A percentile compares a stretch with the other conserved stretches of the same genome.
Conservation (phyloP, 2,888 invertebrate species). For the Watsonalla cultraria region DNA sequence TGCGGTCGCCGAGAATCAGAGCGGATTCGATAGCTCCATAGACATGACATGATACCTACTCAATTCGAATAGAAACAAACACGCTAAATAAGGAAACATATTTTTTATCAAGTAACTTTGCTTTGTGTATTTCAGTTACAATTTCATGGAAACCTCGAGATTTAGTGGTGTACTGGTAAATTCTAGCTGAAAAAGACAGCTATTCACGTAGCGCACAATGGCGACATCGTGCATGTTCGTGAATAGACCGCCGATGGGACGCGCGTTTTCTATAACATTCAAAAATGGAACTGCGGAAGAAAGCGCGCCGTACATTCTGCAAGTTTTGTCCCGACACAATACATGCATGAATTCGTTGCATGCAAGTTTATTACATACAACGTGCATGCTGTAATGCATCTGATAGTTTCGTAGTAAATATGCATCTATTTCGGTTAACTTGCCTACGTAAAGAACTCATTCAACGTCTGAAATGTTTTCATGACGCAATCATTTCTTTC, state of each 20-base stretch:
- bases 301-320: slow-evolving; percentile 37
- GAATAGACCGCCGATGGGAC: slow-evolving; percentile 23
- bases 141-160: slow-evolving; percentile 1
- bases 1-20: slow-evolving; percentile 11
- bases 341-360: slow-evolving; percentile 33
- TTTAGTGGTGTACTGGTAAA: slow-evolving; percentile 22
- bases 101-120: too few relatives aligned
- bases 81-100: too few relatives aligned
- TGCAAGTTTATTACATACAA: slow-evolving; percentile 34
- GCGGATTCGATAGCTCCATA: not conserved
- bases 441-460: too few relatives aligned
- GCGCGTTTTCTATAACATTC: slow-evolving; percentile 40
- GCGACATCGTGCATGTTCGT: slow-evolving; percentile 23
- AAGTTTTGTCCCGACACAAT: slow-evolving; percentile 38
- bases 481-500: too few relatives aligned
- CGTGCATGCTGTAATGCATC: slow-evolving; percentile 6
- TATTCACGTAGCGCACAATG: slow-evolving; percentile 38
- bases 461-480: too few relatives aligned
- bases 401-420: not conserved
- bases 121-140: slow-evolving; percentile 6
- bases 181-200: slow-evolving; percentile 28
- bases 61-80: too few relatives aligned
- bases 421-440: not conserved
- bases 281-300: slow-evolving; percentile 45
- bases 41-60: too few relatives aligned